These are phyloP conservation scores for Sebastiscus tertius DNA, from an alignment of 2,797 vertebrate species.

Conservation along the genomic window DNA sequence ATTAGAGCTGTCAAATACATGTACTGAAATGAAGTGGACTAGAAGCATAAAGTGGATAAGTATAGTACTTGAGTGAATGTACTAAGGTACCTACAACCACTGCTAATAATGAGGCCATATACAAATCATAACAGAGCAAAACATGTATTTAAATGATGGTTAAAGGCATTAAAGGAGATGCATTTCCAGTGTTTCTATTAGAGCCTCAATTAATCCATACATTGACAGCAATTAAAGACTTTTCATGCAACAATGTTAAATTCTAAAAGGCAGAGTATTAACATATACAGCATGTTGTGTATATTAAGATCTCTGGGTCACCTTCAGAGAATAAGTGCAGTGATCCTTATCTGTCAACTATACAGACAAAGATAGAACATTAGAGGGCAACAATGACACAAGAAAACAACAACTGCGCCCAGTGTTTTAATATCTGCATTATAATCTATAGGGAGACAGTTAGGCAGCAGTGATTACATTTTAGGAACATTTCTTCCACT, in stretches of 20 bases:
- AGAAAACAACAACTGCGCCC: neutral
- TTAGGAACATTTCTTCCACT: neutral
- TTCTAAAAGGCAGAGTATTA: neutral
- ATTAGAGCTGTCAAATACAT: too few species aligned
- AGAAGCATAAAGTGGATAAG: neutral
- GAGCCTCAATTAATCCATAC: neutral
- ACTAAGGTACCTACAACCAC: neutral
- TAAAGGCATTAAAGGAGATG: neutral
- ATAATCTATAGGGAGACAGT: neutral
- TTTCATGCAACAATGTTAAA: neutral
- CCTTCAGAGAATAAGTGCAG: neutral
- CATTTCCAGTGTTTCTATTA: neutral
- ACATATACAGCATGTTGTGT: neutral
- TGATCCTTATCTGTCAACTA: neutral
- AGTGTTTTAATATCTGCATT: neutral
- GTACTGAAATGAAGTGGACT: too few species aligned
- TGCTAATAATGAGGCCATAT: neutral
- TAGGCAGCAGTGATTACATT: neutral
- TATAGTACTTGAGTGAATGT: neutral
- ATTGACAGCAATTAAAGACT: neutral
- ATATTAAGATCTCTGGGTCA: neutral
- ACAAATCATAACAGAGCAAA: neutral
- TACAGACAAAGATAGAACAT: neutral
- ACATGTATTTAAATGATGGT: too few species aligned
- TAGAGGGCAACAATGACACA: neutral